These are phyloP conservation scores for Parascotia fuliginaria DNA, from an alignment of 2,888 invertebrate species.

Conservation along the genomic window DNA sequence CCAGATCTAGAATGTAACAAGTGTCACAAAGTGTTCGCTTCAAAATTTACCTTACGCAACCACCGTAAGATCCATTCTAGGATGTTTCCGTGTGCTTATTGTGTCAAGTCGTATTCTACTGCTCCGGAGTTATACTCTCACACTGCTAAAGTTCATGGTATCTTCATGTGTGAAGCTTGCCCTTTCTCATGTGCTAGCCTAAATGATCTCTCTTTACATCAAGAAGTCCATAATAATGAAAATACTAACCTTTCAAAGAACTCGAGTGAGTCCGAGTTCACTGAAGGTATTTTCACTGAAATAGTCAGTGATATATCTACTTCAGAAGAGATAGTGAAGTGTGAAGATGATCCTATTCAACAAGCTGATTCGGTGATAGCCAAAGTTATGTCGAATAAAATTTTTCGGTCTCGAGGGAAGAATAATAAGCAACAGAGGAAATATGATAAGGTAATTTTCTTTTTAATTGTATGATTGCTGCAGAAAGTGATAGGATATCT, in stretches of 20 bases:
- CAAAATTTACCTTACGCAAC: conserved; percentile 72
- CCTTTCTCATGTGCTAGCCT: conserved; percentile 48
- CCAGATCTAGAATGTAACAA: conserved; percentile 75
- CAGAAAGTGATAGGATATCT: too few species aligned
- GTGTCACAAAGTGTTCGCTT: conserved; percentile 79
- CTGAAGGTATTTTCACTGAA: conserved; percentile 45
- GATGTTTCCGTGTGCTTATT: conserved; percentile 61
- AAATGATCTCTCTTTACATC: conserved; percentile 50
- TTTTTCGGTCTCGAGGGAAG: conserved; percentile 59
- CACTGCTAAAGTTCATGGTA: conserved; percentile 55
- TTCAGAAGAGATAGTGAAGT: conserved; percentile 13
- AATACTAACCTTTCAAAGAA: conserved; percentile 12
- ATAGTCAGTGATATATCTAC: conserved; percentile 43
- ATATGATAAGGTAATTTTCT: conserved; percentile 60
- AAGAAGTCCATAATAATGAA: conserved; percentile 34
- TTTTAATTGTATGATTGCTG: not conserved
- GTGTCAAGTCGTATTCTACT: conserved; percentile 59
- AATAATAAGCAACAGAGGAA: conserved; percentile 48
- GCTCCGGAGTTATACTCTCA: conserved; percentile 56
- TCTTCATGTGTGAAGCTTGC: conserved; percentile 60
- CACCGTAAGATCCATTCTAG: conserved; percentile 73
- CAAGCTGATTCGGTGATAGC: conserved; percentile 69
- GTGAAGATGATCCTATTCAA: conserved; percentile 27
- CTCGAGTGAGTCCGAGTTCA: conserved; percentile 45
- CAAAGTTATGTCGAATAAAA: conserved; percentile 67